Base-by-base conservation (phyloP, 2,113 vertebrate genomes). In the Lycaon pictus region DNA sequence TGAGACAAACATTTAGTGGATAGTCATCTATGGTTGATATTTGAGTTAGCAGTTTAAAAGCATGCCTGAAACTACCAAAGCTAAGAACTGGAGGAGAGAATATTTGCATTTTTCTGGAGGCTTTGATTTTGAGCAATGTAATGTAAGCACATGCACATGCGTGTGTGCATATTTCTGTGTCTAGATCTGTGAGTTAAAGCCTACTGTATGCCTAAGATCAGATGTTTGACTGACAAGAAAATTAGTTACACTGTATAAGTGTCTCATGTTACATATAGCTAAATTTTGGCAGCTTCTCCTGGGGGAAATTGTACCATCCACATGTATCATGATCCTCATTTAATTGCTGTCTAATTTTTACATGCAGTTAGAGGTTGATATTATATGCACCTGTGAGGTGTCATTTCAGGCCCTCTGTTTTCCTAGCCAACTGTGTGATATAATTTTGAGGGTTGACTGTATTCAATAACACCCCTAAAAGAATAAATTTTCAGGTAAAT, bases 301-400 rank as follows among this genome's bases (percentile, higher is more conserved):
- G 37, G 67, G 82, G 92, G 96, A 97, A 97, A 72, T 80, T 96
- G 62, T 97, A 48, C 27, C 90, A 95, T 95, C 69, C 60, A 81
- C 80, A 94, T 1, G 0, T 63, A 96, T 98, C 89, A 55, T 3
- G 67, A 51, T 48, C 37, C 32, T 97, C n/a, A 63, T 96, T 97
- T 98, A 97, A 98, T 98, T 98, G 92, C 95, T 86, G 19, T 76
- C 96, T 98, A 97, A 88, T 97, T 98, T 97, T 97, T 85, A 60
- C 81, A 76, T 96, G 90, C 83, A 93, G 27, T 85, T 92, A 89
- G 87, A 89, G 93, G 74, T 29, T 95, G 94, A 71, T 97, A 97
- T 97, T 96, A 98, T 96, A n/a, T 62, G 10, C 56, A 90, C 94
- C 58, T 94, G 83, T 93, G 97, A 97, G 67, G 48, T 97, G 51